phyloP scores from a whole-genome alignment of 2,113 vertebrate genomes.

The Upupa epops region DNA sequence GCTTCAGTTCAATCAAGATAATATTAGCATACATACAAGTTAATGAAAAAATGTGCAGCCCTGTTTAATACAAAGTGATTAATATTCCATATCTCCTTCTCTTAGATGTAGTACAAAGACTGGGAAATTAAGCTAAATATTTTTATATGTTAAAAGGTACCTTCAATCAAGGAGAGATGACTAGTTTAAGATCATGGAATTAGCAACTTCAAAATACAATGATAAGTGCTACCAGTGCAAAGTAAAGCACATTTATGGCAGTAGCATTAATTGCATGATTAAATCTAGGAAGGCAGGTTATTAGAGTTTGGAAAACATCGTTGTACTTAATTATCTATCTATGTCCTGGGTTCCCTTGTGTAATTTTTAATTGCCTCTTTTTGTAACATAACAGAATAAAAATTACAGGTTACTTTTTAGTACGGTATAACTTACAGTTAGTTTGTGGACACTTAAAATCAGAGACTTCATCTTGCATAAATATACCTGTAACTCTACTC shows the following conservation, averaged over 20 bases:
- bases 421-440: not conserved
- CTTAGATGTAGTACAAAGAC: not conserved
- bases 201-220: not conserved
- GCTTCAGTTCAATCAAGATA: not conserved
- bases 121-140: not conserved
- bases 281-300: not conserved
- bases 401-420: not conserved
- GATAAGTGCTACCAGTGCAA: not conserved
- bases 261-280: not conserved
- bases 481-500: not conserved
- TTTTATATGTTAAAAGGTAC: not conserved
- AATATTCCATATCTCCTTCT: not conserved
- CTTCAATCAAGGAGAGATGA: not conserved
- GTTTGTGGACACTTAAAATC: not conserved
- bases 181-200: not conserved
- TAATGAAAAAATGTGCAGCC: not conserved
- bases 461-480: not conserved
- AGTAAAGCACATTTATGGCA: not conserved
- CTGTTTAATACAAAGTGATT: not conserved
- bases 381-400: not conserved
- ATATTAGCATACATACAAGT: not conserved
- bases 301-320: not conserved
- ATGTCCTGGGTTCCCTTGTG: not conserved
- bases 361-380: not conserved
- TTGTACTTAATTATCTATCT: not conserved